Evolutionary conservation across 2,797 vertebrate species (phyloP).

Genomic region (Intellagama lesueurii): DNA sequence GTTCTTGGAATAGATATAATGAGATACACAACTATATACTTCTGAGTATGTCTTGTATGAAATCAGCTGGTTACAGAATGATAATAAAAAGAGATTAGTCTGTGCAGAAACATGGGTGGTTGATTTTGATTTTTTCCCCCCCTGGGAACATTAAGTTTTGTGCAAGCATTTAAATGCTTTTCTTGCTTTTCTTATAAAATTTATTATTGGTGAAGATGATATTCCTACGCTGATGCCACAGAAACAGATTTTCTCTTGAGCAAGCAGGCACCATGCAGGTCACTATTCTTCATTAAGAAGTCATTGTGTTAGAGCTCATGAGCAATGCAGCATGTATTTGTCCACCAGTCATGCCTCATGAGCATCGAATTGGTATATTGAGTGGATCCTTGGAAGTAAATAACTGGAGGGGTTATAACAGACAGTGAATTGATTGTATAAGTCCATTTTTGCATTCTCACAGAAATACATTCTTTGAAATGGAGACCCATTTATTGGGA

Average conservation of each 20-base stretch:
- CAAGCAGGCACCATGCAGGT: background rate
- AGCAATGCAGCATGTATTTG: background rate
- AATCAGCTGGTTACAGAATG: background rate
- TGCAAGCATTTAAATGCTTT: background rate
- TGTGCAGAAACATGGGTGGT: background rate
- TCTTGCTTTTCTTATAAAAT: conserved; percentile 1
- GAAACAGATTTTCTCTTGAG: background rate
- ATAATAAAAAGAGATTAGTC: background rate
- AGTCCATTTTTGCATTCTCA: background rate
- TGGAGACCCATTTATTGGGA: conserved; percentile 12
- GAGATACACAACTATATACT: conserved; percentile 39
- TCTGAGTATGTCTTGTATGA: conserved; percentile 8
- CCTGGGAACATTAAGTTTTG: conserved; percentile 17
- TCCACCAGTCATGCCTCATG: background rate
- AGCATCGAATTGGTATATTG: conserved; percentile 17
- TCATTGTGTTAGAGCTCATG: background rate
- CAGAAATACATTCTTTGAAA: background rate
- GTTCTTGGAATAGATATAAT: conserved; percentile 57
- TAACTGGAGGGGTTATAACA: background rate
- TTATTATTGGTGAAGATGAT: background rate
- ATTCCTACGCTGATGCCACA: background rate
- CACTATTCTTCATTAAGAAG: background rate
- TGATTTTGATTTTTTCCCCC: background rate
- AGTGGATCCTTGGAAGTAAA: background rate
- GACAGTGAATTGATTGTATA: background rate